phyloP scores from a whole-genome alignment of 2,888 invertebrate species.

The Autographa pulchrina region DNA sequence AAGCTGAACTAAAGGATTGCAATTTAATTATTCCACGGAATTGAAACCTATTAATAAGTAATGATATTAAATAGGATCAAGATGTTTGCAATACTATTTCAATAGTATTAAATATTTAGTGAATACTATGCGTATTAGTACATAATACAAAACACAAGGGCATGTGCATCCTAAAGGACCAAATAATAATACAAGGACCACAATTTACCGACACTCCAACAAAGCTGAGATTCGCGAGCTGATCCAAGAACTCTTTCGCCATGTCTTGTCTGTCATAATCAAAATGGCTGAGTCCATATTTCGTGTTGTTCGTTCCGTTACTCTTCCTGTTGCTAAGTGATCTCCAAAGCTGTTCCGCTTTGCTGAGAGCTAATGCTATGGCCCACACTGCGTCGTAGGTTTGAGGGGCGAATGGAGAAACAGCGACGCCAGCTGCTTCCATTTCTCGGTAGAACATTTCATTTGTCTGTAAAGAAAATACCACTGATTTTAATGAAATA shows the following conservation, averaged over 20 bases:
- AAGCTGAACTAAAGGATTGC: neutral
- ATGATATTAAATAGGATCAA: neutral
- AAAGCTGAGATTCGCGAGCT: conserved; percentile 93
- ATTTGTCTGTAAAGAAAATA: conserved; percentile 88
- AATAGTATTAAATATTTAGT: neutral
- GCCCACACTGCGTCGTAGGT: conserved; percentile 98
- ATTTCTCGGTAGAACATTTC: conserved; percentile 91
- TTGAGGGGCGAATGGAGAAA: conserved; percentile 93
- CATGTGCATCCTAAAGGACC: neutral
- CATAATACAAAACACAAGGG: too few relatives aligned
- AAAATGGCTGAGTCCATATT: conserved; percentile 89
- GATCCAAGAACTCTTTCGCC: conserved; percentile 92
- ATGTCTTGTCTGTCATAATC: conserved; percentile 93
- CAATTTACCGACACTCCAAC: conserved; percentile 95
- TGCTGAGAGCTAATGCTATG: conserved; percentile 93
- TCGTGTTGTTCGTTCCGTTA: conserved; percentile 65
- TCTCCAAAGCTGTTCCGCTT: conserved; percentile 90
- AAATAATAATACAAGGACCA: conserved; percentile 13
- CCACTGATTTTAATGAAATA: neutral
- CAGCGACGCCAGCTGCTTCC: conserved; percentile 84
- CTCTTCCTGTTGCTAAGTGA: conserved; percentile 63
- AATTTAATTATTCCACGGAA: too few relatives aligned
- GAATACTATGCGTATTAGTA: neutral
- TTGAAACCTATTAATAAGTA: neutral
- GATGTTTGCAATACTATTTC: conserved; percentile 1